Evolutionary conservation across 2,113 vertebrate species (phyloP).

Genomic region (Eulemur macaco): DNA sequence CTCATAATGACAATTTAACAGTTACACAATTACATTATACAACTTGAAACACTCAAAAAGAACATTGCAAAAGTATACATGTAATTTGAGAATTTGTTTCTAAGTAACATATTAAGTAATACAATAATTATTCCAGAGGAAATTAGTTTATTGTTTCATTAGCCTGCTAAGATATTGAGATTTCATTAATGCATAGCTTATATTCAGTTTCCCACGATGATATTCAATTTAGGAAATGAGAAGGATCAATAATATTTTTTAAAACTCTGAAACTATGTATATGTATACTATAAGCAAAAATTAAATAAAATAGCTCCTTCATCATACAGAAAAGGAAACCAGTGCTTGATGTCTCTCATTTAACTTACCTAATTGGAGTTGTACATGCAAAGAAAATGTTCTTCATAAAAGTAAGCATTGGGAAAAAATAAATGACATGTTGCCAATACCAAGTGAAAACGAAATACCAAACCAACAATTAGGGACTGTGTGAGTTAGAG

Average conservation of each 20-base stretch:
- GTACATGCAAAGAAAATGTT: not conserved
- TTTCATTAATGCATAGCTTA: not conserved
- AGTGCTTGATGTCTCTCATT: not conserved
- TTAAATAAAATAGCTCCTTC: not conserved
- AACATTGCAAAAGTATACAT: not conserved
- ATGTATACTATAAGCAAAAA: not conserved
- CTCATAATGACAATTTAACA: not conserved
- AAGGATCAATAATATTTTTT: not conserved
- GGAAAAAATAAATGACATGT: not conserved
- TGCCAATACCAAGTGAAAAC: not conserved
- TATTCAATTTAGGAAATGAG: not conserved
- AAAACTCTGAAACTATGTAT: not conserved
- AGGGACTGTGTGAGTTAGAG: not conserved
- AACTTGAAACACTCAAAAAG: not conserved
- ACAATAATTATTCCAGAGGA: not conserved
- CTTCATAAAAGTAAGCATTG: not conserved
- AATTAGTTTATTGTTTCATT: not conserved
- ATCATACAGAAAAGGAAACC: not conserved
- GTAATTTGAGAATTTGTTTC: not conserved
- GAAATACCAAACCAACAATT: not conserved
- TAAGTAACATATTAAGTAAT: not conserved
- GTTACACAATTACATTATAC: not conserved
- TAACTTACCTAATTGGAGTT: not conserved
- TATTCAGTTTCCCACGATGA: not conserved
- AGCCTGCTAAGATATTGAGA: not conserved